phyloP scores from a whole-genome alignment of 2,888 invertebrate species.

The Phrixothrix hirtus region DNA sequence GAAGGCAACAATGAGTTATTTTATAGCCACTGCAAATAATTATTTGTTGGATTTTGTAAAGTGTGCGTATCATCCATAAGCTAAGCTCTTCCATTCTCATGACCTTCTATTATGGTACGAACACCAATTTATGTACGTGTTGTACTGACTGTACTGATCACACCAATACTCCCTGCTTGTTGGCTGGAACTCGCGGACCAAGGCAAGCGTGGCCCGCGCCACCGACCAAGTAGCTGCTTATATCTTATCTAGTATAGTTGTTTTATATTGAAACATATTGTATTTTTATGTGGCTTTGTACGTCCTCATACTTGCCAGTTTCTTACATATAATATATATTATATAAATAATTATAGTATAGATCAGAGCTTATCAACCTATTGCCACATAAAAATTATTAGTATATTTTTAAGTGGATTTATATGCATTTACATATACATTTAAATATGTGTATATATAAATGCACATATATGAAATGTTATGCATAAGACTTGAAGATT shows the following conservation, averaged over 20 bases:
- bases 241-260: constrained; percentile 54
- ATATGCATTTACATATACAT: no score
- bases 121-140: constrained; percentile 51
- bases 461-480: no score
- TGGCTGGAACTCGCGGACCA: constrained; percentile 57
- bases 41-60: constrained; percentile 33
- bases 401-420: no score
- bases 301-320: constrained; percentile 46
- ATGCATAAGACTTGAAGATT: no score
- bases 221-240: constrained; percentile 53
- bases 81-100: constrained; percentile 38
- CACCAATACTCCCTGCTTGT: constrained; percentile 54
- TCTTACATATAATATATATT: constrained; percentile 23
- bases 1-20: background rate
- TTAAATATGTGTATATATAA: no score
- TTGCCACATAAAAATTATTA: no score
- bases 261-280: constrained; percentile 55
- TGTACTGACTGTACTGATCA: constrained; percentile 53
- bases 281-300: constrained; percentile 56
- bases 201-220: constrained; percentile 51
- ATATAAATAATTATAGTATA: constrained; percentile 34
- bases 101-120: constrained; percentile 41
- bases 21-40: constrained; percentile 1
- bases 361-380: no score
- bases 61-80: constrained; percentile 38